phyloP scores from a whole-genome alignment of 2,888 invertebrate genomes.

The Drosophila neotestacea region DNA sequence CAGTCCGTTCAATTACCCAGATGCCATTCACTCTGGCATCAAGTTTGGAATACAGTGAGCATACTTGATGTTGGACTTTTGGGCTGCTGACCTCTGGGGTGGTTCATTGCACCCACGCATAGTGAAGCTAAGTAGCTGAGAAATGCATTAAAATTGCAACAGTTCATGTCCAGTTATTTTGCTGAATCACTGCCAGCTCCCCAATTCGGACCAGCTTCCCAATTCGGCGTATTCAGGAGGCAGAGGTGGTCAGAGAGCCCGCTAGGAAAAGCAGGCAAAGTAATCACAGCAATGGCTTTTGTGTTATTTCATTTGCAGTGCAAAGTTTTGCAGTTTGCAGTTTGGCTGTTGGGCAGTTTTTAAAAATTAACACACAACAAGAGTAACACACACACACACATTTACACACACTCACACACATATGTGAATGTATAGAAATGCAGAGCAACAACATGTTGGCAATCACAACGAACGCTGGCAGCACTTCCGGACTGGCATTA shows the following conservation, averaged over 20 bases:
- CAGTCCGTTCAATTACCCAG: neutral
- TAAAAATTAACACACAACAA: slow-evolving; percentile 75
- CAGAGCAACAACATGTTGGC: slow-evolving; percentile 63
- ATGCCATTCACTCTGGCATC: neutral
- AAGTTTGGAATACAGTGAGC: neutral
- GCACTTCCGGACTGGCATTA: slow-evolving; percentile 61
- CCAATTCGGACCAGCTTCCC: slow-evolving; percentile 8
- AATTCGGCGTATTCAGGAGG: slow-evolving; percentile 3
- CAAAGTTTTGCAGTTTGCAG: slow-evolving; percentile 49
- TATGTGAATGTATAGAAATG: slow-evolving; percentile 32
- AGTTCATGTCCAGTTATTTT: slow-evolving; percentile 59
- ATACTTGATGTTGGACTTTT: slow-evolving; percentile 15
- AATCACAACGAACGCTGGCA: slow-evolving; percentile 67
- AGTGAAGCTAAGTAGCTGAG: slow-evolving; percentile 64
- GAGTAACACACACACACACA: slow-evolving; percentile 28
- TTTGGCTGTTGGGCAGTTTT: slow-evolving; percentile 74
- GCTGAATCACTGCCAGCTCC: slow-evolving; percentile 46
- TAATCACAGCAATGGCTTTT: slow-evolving; percentile 76
- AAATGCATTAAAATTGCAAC: slow-evolving; percentile 74
- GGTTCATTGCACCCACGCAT: slow-evolving; percentile 47
- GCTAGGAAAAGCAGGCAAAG: slow-evolving; percentile 44
- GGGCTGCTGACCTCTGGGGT: slow-evolving; percentile 9
- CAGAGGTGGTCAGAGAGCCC: neutral
- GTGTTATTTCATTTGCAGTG: slow-evolving; percentile 72
- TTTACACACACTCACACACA: slow-evolving; percentile 37